Evolutionary conservation across 2,888 invertebrate species (phyloP), one percentile per base, ranked within the genome.

Genomic region (Lobophora halterata): DNA sequence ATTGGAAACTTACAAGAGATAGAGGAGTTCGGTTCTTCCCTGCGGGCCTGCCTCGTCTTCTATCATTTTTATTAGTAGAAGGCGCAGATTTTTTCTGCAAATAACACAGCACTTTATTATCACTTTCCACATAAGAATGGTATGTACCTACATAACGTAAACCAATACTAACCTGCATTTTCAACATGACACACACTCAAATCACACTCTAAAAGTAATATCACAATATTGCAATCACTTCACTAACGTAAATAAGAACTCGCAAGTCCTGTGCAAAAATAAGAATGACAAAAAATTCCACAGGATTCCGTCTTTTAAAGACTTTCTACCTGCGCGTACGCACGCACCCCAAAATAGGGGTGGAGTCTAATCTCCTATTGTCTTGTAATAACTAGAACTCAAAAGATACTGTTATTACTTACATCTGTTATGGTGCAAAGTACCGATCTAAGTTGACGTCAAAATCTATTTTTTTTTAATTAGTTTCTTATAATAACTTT

Each of bases 1-100:
- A n/a, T n/a, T n/a, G n/a, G 18, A 20, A 35, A 52, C 66, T 54
- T 48, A 76, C 76, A 23, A 49, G 32, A 19, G 70, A 61, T 0
- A 74, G 53, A 1, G 74, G 68, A 2, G 51, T 32, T 11, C 76
- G 49, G 30, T 70, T 67, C 19, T 55, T 65, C 3, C 76, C 74
- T 1, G 55, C 31, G 0, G 76, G 74, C 24, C 75, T 53, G 0
- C 76, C 76, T 0, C 74, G 60, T 31, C 55, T 55, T 13, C 62
- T 51, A 1, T 28, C 38, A 1, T 47, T 8, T 14, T 51, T 48
- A n/a, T 27, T 26, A 1, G 20, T 38, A 4, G 50, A 11, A 4
- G 29, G 29, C 10, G 24, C 31, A 1, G 41, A 30, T 13, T 29
- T 26, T 12, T 36, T 40, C 40, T 44, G 37, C 12, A 21, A 32